These are phyloP conservation scores for Oopsacas minuta DNA, from an alignment of 37 sponge, comb jelly and placozoan genomes.

Conservation along the genomic window DNA sequence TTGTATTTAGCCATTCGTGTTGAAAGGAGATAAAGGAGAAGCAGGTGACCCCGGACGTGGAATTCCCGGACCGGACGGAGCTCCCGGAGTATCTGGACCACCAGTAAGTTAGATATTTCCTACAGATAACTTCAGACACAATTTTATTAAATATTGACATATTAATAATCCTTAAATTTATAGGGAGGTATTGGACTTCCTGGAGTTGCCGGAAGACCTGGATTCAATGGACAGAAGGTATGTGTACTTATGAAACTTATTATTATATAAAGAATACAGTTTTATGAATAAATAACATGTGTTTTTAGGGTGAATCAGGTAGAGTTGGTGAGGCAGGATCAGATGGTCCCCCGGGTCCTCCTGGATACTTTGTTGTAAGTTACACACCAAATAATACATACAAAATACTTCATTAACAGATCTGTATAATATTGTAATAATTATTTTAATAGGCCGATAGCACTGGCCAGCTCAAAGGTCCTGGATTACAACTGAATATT, in stretches of 20 bases:
- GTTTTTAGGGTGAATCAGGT: not conserved
- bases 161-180: conserved; percentile 21
- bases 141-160: not conserved
- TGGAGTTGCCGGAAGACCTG: not conserved
- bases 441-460: not conserved
- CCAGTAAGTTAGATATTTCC: not conserved
- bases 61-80: not conserved
- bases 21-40: conserved; percentile 9
- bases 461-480: not conserved
- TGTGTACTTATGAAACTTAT: not conserved
- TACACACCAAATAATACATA: not conserved
- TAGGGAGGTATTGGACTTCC: conserved; percentile 2
- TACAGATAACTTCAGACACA: not conserved
- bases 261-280: not conserved
- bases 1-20: not conserved
- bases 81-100: not conserved
- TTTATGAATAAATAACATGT: not conserved
- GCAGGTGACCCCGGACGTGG: not conserved
- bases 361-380: conserved; percentile 18
- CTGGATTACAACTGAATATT: not conserved
- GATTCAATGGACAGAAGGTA: conserved; percentile 19
- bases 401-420: not conserved
- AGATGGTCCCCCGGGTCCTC: not conserved
- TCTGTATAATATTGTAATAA: not conserved
- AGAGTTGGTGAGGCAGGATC: not conserved